A percentile compares a stretch with the other conserved stretches of the same genome.
Conservation (phyloP, 2,113 vertebrate species). For the Trochalopteron elliotii region DNA sequence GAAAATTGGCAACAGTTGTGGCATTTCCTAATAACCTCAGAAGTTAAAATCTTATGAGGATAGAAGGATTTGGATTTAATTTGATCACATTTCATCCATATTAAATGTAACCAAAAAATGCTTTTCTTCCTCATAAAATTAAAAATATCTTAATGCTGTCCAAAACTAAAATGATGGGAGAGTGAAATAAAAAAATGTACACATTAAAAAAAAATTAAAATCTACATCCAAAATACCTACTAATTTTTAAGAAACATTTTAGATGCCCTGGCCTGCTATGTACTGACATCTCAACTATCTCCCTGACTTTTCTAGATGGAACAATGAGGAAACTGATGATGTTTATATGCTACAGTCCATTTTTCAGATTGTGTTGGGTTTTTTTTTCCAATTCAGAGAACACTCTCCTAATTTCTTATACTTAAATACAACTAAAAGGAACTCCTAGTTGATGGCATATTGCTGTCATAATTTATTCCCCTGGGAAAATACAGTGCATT, state of each 20-base stretch:
- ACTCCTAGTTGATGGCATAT: neutral
- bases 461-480: neutral
- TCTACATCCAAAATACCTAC: neutral
- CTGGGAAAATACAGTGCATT: neutral
- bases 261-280: neutral
- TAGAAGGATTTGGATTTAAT: neutral
- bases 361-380: rapidly evolving
- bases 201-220: neutral
- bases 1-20: neutral
- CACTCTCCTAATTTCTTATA: neutral
- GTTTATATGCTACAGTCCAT: neutral
- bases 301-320: neutral
- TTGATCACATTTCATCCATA: neutral
- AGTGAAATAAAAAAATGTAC: neutral
- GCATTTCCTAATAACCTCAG: neutral
- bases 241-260: neutral
- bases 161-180: neutral
- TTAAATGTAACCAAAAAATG: neutral
- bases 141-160: neutral
- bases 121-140: neutral
- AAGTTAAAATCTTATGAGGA: neutral
- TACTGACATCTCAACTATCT: neutral
- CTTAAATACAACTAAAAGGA: neutral
- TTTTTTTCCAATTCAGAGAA: neutral
- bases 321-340: neutral